A percentile compares a stretch with the other conserved stretches of the same genome.
These are phyloP conservation scores for Bradypodion pumilum DNA, from an alignment of 2,797 vertebrate genomes.

Conservation along the genomic window DNA sequence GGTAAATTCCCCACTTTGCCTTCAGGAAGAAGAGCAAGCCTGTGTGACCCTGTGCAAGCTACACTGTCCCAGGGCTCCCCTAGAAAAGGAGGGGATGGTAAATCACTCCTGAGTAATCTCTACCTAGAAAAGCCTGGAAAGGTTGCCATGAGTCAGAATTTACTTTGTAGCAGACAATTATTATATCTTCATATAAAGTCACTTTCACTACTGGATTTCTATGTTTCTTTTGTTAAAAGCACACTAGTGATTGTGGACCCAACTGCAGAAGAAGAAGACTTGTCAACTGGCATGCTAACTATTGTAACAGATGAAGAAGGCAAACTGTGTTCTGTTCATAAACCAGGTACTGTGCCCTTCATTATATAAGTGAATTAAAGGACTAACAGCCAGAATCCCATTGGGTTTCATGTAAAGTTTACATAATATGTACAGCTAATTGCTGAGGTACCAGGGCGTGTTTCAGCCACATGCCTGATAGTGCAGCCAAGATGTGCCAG, in stretches of 20 bases:
- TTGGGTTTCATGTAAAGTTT: too few relatives aligned
- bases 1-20: too few relatives aligned
- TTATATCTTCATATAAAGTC: neutral
- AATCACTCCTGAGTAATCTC: too few relatives aligned
- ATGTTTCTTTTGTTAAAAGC: slow-evolving; percentile 68
- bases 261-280: slow-evolving; percentile 89
- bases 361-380: neutral
- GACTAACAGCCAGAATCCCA: too few relatives aligned
- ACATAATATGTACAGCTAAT: too few relatives aligned
- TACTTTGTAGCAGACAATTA: too few relatives aligned
- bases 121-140: too few relatives aligned
- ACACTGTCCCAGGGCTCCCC: neutral
- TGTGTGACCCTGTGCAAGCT: too few relatives aligned
- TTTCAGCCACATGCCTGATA: neutral
- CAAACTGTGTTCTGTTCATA: slow-evolving; percentile 87
- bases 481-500: neutral
- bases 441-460: neutral
- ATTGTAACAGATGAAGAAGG: slow-evolving; percentile 89
- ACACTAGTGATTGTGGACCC: slow-evolving; percentile 90
- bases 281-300: slow-evolving; percentile 86
- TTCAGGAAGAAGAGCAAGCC: too few relatives aligned
- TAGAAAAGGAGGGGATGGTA: too few relatives aligned
- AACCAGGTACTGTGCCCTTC: slow-evolving; percentile 83
- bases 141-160: too few relatives aligned
- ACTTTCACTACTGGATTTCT: neutral